Conservation (phyloP, 2,113 vertebrate genomes). For the Stigmatopora nigra region DNA sequence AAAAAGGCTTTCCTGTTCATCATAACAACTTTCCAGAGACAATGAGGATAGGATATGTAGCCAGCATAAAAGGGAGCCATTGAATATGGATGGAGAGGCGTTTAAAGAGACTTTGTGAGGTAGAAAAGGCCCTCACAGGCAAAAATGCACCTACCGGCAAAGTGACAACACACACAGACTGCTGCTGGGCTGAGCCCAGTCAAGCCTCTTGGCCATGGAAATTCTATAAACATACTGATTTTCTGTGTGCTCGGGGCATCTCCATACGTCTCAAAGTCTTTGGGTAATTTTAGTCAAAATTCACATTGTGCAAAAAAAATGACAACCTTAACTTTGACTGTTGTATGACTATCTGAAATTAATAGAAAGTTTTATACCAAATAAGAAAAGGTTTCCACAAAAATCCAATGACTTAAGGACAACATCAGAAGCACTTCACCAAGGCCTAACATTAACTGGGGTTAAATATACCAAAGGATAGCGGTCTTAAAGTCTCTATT, state of each 20-base stretch:
- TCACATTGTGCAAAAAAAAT: background rate
- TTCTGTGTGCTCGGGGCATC: slow-evolving; percentile 26
- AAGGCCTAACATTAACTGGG: background rate
- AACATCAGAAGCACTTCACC: background rate
- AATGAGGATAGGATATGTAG: slow-evolving; percentile 32
- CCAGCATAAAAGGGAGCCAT: slow-evolving; percentile 46
- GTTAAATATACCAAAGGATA: background rate
- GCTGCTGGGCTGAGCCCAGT: slow-evolving; percentile 28
- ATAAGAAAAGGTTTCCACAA: background rate
- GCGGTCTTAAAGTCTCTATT: background rate
- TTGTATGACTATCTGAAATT: background rate
- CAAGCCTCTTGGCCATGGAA: slow-evolving; percentile 25
- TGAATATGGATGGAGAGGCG: slow-evolving; percentile 54
- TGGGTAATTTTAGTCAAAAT: background rate
- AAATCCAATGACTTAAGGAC: background rate
- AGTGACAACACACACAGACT: slow-evolving; percentile 43
- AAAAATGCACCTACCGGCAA: slow-evolving; percentile 39
- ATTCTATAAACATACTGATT: slow-evolving; percentile 28
- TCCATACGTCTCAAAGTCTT: slow-evolving; percentile 11
- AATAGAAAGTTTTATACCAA: background rate
- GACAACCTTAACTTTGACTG: background rate
- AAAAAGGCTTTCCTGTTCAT: slow-evolving; percentile 40
- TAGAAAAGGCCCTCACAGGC: slow-evolving; percentile 8
- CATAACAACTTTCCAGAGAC: slow-evolving; percentile 44
- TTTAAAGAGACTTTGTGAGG: slow-evolving; percentile 8